These are phyloP conservation scores for Hephaestus fuliginosus DNA, from an alignment of 2,797 vertebrate genomes.

Conservation along the genomic window DNA sequence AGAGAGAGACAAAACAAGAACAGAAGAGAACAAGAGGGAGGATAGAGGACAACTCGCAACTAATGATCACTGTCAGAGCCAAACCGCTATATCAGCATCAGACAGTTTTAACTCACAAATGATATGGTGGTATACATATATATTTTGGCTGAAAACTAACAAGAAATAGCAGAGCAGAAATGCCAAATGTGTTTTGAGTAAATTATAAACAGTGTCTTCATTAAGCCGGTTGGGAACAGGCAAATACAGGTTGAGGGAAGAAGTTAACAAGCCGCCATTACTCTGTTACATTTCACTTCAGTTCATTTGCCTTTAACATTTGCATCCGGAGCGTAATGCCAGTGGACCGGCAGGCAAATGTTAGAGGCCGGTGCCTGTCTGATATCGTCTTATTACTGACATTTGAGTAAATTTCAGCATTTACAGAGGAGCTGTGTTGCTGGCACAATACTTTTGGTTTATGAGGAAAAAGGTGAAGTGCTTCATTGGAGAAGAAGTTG, in stretches of 20 bases:
- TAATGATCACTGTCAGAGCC: not conserved
- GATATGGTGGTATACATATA: too few relatives aligned
- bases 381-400: not conserved
- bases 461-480: not conserved
- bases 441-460: not conserved
- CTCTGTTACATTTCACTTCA: not conserved
- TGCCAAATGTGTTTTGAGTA: not conserved
- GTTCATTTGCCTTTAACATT: not conserved
- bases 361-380: not conserved
- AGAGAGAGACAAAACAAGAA: not conserved
- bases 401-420: not conserved
- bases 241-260: not conserved
- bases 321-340: not conserved
- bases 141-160: not conserved
- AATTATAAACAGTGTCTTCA: not conserved
- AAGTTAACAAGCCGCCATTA: not conserved
- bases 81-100: not conserved
- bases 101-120: not conserved
- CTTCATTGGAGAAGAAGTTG: not conserved
- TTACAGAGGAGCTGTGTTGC: not conserved
- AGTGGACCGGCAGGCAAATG: not conserved
- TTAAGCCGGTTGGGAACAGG: not conserved
- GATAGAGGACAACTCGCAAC: not conserved
- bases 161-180: not conserved
- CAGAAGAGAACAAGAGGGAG: not conserved